Conservation (phyloP, 53 echinoderm and acorn worm species). For the Zoroaster sp. region DNA sequence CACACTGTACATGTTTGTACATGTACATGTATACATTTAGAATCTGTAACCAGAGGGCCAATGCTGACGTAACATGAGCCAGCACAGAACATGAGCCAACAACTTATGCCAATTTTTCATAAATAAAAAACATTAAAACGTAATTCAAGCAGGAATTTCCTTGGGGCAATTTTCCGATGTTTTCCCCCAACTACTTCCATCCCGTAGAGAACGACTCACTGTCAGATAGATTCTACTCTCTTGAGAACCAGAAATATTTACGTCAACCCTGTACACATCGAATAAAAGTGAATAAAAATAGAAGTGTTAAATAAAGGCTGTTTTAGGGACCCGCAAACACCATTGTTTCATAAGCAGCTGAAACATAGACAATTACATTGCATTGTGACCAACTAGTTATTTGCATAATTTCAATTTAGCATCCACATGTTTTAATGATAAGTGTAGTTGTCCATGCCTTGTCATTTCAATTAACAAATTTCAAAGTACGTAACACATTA, state of each 20-base stretch:
- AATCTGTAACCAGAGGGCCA: background rate
- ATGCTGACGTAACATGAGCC: background rate
- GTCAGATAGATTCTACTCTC: slow-evolving; percentile 1
- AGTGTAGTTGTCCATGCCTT: too few relatives aligned
- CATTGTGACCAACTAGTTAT: too few relatives aligned
- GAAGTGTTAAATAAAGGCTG: too few relatives aligned
- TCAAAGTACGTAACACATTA: background rate
- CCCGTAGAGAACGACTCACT: background rate
- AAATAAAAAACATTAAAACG: background rate
- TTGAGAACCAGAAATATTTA: too few relatives aligned
- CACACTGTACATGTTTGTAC: background rate
- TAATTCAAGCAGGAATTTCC: slow-evolving; percentile 40
- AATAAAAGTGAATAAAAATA: too few relatives aligned
- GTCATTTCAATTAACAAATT: too few relatives aligned
- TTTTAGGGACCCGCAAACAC: too few relatives aligned
- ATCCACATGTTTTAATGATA: too few relatives aligned
- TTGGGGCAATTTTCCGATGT: slow-evolving; percentile 26
- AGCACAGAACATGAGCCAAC: background rate
- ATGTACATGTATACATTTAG: background rate
- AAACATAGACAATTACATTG: too few relatives aligned
- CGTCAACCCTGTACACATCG: too few relatives aligned
- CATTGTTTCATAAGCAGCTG: too few relatives aligned
- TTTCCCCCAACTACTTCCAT: background rate
- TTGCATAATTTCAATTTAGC: too few relatives aligned
- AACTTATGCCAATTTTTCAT: background rate